phyloP scores from a whole-genome alignment of 2,797 vertebrate genomes.

The Valencia hispanica region DNA sequence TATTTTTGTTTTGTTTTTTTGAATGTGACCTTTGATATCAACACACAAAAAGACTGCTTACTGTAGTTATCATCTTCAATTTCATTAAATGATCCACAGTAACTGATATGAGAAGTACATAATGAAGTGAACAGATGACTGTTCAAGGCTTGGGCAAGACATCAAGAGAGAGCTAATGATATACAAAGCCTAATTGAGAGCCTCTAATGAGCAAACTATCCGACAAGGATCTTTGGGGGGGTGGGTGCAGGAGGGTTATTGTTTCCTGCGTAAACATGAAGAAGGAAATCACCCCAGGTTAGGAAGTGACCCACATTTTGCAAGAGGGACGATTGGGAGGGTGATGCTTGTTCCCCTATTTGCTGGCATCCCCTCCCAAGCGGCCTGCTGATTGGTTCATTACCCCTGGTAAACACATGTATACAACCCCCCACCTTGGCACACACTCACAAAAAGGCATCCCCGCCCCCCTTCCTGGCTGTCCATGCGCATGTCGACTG shows the following conservation, averaged over 20 bases:
- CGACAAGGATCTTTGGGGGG: slow-evolving; percentile 38
- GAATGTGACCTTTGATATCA: slow-evolving; percentile 40
- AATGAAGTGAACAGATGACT: slow-evolving; percentile 2
- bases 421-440: slow-evolving; percentile 34
- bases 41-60: slow-evolving; percentile 37
- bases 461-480: slow-evolving; percentile 43
- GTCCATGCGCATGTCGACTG: slow-evolving; percentile 35
- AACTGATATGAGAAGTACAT: slow-evolving; percentile 30
- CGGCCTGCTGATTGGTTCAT: slow-evolving; percentile 70
- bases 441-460: slow-evolving; percentile 19
- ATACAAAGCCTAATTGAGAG: slow-evolving; percentile 59
- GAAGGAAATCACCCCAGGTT: slow-evolving; percentile 66
- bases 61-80: slow-evolving; percentile 31
- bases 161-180: slow-evolving; percentile 45
- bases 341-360: slow-evolving; percentile 34
- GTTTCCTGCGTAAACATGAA: slow-evolving; percentile 35
- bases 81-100: slow-evolving; percentile 31
- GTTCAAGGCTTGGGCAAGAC: slow-evolving; percentile 16
- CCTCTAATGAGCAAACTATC: slow-evolving; percentile 55
- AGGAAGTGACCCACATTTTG: slow-evolving; percentile 74
- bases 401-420: slow-evolving; percentile 61
- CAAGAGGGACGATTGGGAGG: slow-evolving; percentile 40
- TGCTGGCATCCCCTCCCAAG: slow-evolving; percentile 52
- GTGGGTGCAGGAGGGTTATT: slow-evolving; percentile 30
- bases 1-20: slow-evolving; percentile 9